phyloP scores from a whole-genome alignment of 2,113 vertebrate genomes.

The Otocyon megalotis region DNA sequence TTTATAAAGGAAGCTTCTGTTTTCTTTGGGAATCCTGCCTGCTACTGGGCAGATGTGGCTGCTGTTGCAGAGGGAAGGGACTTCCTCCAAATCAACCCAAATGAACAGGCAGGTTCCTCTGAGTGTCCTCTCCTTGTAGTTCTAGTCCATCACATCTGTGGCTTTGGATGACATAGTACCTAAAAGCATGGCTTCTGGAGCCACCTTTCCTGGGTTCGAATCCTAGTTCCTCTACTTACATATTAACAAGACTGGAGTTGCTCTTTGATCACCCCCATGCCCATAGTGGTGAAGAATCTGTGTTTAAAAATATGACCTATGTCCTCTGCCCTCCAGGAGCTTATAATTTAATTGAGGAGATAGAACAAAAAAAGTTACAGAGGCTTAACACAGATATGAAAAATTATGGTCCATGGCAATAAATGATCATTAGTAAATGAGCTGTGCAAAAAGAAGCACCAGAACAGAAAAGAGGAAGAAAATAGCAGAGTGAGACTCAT shows the following conservation, averaged over 20 bases:
- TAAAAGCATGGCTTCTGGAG: neutral
- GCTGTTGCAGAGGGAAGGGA: neutral
- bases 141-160: neutral
- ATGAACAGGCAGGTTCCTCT: neutral
- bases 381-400: neutral
- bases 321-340: neutral
- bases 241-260: neutral
- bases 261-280: neutral
- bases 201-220: neutral
- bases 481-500: neutral
- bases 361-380: neutral
- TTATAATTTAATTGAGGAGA: conserved; percentile 2
- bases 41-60: conserved; percentile 33
- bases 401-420: neutral
- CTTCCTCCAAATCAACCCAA: neutral
- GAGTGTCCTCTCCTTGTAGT: neutral
- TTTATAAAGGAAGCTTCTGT: conserved; percentile 51
- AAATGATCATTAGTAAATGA: neutral
- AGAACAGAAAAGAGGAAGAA: neutral
- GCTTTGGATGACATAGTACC: neutral
- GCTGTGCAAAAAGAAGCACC: neutral
- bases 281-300: neutral
- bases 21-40: conserved; percentile 47
- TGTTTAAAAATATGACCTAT: neutral
- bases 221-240: neutral